Base-by-base conservation (phyloP, 1,140 invertebrate genomes). In the Caenorhabditis briggsae region DNA sequence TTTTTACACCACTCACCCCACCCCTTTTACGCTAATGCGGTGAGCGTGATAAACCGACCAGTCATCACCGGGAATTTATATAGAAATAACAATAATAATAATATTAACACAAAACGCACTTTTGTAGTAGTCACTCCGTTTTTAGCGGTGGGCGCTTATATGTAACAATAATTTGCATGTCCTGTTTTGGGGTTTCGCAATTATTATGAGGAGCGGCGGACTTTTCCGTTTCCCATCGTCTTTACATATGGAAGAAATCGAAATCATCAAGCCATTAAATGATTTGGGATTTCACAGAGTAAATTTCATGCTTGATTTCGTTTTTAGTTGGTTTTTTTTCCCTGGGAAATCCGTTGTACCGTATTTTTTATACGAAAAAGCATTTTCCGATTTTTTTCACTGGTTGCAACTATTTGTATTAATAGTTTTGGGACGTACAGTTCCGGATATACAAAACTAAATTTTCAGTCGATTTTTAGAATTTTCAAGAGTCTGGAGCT, bases 51-150 rank as follows among this genome's bases (percentile, higher is more conserved):
- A 78, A 78, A 78, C 46, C 70, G 70, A 78, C 70, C 70, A 70
- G 64, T 70, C 64, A 78, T 78, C 70, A 78, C 70, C 70, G 33
- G 33, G 33, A 1, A 41, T 50, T 78, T 53, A 78, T 50, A 78
- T 50, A 78, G 20, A 18, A 23, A 78, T 50, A 78, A 78, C 50
- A 70, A 70, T 50, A 70, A 70, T 70, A 70, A 70, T 70, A 78
- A 78, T 78, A 78, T 78, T 50, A 78, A 78, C 70, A 78, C 70
- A 78, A 64, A 78, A 78, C 70, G 70, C 70, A 78, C 70, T 78
- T 78, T 78, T 78, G 70, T 78, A 78, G 46, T 78, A 46, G 70
- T 78, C 70, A 78, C 70, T 78, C 65, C 70, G 70, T 50, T 78
- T 78, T 78, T 78, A 41, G 65, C 65, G 41, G 43, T 41, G 41